phyloP scores from a whole-genome alignment of 2,888 invertebrate genomes.

The Bhutanitis thaidina region DNA sequence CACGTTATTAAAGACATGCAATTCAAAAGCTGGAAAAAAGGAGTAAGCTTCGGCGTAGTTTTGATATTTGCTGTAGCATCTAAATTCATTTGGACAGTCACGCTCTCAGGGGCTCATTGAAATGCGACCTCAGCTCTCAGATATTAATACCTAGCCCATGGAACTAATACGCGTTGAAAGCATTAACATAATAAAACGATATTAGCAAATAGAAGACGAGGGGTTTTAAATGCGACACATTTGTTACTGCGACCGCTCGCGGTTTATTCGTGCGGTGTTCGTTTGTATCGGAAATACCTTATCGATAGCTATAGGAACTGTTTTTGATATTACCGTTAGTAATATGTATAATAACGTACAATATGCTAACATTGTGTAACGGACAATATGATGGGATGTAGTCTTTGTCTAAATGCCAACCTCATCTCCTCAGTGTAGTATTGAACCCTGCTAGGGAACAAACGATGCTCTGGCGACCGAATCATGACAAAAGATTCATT shows the following conservation, averaged over 20 bases:
- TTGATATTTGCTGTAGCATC: constrained; percentile 1
- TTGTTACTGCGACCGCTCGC: constrained; percentile 22
- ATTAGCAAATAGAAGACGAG: constrained; percentile 18
- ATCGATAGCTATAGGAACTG: constrained; percentile 4
- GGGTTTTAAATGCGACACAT: constrained; percentile 22
- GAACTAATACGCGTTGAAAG: constrained; percentile 31
- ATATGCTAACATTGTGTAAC: too few species aligned
- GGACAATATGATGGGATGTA: too few species aligned
- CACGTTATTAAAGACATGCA: neutral
- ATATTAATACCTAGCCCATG: constrained; percentile 32
- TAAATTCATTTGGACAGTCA: constrained; percentile 3
- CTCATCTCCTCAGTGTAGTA: too few species aligned
- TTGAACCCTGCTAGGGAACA: too few species aligned
- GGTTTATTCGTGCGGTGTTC: constrained; percentile 12
- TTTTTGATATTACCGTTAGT: neutral
- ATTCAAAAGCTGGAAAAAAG: constrained; percentile 20
- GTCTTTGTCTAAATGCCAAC: too few species aligned
- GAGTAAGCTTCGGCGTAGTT: constrained; percentile 10
- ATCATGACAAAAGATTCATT: too few species aligned
- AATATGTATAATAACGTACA: too few species aligned
- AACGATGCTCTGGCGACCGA: too few species aligned
- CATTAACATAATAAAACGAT: constrained; percentile 35
- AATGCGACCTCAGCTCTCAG: constrained; percentile 39
- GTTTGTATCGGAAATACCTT: constrained; percentile 9
- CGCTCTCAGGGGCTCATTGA: constrained; percentile 33